phyloP scores from a whole-genome alignment of 2,888 invertebrate genomes.

The Lydus trimaculatus region DNA sequence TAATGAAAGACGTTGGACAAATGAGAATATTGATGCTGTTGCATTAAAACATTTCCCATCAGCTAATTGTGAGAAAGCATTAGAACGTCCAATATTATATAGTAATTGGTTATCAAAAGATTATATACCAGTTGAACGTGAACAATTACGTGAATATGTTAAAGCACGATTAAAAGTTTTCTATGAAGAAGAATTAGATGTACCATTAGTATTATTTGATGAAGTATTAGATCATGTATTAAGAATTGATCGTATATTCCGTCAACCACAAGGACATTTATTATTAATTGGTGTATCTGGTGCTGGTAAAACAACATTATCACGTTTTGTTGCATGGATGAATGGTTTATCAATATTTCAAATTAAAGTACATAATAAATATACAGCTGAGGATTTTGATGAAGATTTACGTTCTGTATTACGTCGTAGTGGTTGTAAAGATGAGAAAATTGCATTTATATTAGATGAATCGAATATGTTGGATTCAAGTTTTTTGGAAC shows the following conservation, averaged over 20 bases:
- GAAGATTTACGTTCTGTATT: slow-evolving; percentile 94
- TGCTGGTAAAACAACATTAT: slow-evolving; percentile 98
- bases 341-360: slow-evolving; percentile 99
- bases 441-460: slow-evolving; percentile 99
- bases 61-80: slow-evolving; percentile 72
- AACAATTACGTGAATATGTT: slow-evolving; percentile 95
- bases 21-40: slow-evolving; percentile 94
- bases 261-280: slow-evolving; percentile 98
- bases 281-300: slow-evolving; percentile 98
- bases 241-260: slow-evolving; percentile 98
- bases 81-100: slow-evolving; percentile 95
- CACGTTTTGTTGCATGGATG: slow-evolving; percentile 99
- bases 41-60: slow-evolving; percentile 93
- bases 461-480: slow-evolving; percentile 99
- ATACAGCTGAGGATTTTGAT: slow-evolving; percentile 98
- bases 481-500: slow-evolving; percentile 97
- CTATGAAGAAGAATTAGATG: slow-evolving; percentile 99
- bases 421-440: slow-evolving; percentile 87
- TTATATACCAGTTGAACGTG: slow-evolving; percentile 95
- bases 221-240: slow-evolving; percentile 99
- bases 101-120: slow-evolving; percentile 99
- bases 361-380: slow-evolving; percentile 99
- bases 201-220: slow-evolving; percentile 97
- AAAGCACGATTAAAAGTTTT: slow-evolving; percentile 97
- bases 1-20: slow-evolving; percentile 95